Conservation (phyloP, 2,113 vertebrate species). For the Myrmecobius fasciatus region DNA sequence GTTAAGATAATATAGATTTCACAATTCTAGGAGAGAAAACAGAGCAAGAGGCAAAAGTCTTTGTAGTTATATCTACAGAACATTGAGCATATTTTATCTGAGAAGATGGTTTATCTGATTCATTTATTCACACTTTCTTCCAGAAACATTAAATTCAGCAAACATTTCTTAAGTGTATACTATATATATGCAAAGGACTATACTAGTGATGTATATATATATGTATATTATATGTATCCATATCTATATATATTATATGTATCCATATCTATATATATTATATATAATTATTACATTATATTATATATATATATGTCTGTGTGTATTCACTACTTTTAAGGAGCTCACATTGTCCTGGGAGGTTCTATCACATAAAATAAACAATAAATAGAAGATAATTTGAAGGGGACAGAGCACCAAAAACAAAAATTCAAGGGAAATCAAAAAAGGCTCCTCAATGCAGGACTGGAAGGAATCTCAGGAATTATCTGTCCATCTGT, state of each 20-base stretch:
- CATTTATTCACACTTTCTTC: neutral
- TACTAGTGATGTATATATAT: neutral
- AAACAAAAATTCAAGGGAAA: neutral
- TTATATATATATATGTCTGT: no score
- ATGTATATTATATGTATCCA: no score
- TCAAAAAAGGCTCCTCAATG: neutral
- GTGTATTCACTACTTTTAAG: neutral
- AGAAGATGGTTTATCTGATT: neutral
- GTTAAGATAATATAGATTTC: neutral
- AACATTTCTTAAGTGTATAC: neutral
- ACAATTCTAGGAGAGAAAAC: neutral
- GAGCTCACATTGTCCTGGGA: neutral
- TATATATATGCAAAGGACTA: neutral
- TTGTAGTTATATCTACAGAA: neutral
- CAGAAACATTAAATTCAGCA: neutral
- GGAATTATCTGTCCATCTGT: neutral
- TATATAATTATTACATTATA: no score
- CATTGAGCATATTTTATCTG: neutral
- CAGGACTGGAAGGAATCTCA: neutral
- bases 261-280: no score
- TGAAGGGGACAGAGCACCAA: neutral
- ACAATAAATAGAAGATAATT: neutral
- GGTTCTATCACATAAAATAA: neutral
- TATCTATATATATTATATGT: no score
- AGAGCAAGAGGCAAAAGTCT: no score